Percentiles rank a stretch among this genome's conserved stretches.
These are phyloP conservation scores for Spondyliosoma cantharus DNA, from an alignment of 2,797 vertebrate genomes.

Conservation along the genomic window DNA sequence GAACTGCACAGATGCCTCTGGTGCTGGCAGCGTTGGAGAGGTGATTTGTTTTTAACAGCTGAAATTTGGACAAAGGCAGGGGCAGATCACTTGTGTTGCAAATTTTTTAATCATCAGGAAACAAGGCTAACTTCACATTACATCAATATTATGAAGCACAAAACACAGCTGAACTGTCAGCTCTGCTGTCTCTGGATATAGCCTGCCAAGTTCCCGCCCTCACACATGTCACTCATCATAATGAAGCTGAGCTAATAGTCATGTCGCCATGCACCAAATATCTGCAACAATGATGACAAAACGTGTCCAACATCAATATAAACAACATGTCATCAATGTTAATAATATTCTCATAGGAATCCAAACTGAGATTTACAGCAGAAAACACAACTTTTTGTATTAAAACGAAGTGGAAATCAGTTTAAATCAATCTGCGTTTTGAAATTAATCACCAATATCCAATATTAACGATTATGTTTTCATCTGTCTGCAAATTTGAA, in stretches of 20 bases:
- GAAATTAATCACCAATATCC: no score
- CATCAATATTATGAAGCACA: not conserved
- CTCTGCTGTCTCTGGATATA: conserved; percentile 7
- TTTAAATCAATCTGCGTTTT: no score
- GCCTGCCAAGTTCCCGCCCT: conserved; percentile 24
- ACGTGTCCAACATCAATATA: no score
- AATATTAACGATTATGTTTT: no score
- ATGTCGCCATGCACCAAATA: not conserved
- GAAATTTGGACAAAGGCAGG: not conserved
- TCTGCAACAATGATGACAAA: conserved; percentile 4
- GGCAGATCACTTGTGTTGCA: not conserved
- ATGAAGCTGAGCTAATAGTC: not conserved
- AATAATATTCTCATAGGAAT: not conserved
- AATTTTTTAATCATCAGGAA: conserved; percentile 2
- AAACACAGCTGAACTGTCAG: conserved; percentile 1
- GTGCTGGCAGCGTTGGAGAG: not conserved
- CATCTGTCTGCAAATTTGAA: no score
- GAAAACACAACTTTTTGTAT: not conserved
- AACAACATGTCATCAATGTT: not conserved
- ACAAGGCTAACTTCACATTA: not conserved
- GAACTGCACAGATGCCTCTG: not conserved
- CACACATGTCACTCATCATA: conserved; percentile 3
- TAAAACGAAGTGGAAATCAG: no score
- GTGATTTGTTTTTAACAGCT: conserved; percentile 2
- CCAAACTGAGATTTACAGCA: not conserved